Evolutionary conservation across 2,888 invertebrate genomes (phyloP), one percentile per base, ranked within the genome.

Genomic region (Drosophila eohydei): DNA sequence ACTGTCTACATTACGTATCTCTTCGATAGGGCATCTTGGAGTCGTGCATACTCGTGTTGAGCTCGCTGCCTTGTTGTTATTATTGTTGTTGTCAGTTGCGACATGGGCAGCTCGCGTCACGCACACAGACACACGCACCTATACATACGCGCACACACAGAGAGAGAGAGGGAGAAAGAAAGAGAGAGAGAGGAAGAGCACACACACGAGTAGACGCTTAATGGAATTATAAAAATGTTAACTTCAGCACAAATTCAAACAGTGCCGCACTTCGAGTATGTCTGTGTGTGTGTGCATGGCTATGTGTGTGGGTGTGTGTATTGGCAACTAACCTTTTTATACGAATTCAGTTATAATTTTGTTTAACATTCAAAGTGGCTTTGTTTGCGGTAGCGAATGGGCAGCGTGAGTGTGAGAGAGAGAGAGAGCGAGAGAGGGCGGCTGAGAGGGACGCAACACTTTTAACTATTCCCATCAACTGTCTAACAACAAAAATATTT

Each of bases 161-260:
- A 54, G 50, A 58, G 34, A 62, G 32, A 59, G 38, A 50, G 55
- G 43, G 21, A 21, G 21, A 55, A 30, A 54, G 44, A 58, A 30
- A 62, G 32, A 59, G 38, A 52, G 55, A 46, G 21, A 36, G 44
- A 51, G 4, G 26, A 51, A 7, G 26, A 50, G 67, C 65, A 58
- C 71, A 71, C 70, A 75, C 65, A 75, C 63, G 63, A 73, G 69
- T 71, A 57, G 75, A 58, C 82, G 88, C 85, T 85, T 89, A 86
- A 86, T 86, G 85, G 90, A 86, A 86, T 86, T 86, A 86, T 86
- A 86, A 86, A 86, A 89, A 86, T 86, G 90, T 89, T 86, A 89
- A 89, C 88, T 86, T 86, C 85, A 89, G 85, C 85, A 86, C 69
- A 86, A 89, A 86, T 89, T 88, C 86, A 88, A 89, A 88, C 82